Evolutionary conservation across 2,113 vertebrate genomes (phyloP).

Genomic region (Raphicerus campestris): DNA sequence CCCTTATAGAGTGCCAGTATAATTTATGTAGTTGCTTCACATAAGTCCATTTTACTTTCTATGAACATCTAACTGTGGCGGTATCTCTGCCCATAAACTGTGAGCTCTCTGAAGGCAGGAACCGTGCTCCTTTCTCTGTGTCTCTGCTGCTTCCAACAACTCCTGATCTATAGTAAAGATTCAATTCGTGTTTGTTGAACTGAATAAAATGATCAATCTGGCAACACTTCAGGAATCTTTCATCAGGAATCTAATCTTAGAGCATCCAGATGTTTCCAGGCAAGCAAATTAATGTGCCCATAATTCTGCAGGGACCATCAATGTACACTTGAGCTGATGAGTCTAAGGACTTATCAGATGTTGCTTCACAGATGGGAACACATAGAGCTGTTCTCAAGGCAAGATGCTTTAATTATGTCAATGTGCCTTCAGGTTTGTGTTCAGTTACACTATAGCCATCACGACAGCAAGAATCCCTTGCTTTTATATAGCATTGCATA

Average conservation of each 20-base stretch:
- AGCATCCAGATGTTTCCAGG: slow-evolving; percentile 61
- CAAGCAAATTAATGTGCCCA: slow-evolving; percentile 46
- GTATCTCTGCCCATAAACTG: background rate
- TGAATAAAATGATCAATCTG: slow-evolving; percentile 39
- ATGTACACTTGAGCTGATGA: background rate
- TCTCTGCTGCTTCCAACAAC: background rate
- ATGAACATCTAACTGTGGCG: background rate
- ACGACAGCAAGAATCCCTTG: background rate
- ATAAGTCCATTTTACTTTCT: background rate
- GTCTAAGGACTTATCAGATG: slow-evolving; percentile 20
- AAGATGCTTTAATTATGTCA: background rate
- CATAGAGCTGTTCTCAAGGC: background rate
- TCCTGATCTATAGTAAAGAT: background rate
- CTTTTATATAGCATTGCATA: background rate
- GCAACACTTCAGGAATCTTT: slow-evolving; percentile 50
- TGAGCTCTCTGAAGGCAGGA: background rate
- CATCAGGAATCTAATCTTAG: slow-evolving; percentile 64
- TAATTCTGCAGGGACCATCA: slow-evolving; percentile 40
- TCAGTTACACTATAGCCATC: background rate
- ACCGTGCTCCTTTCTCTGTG: background rate
- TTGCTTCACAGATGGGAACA: background rate
- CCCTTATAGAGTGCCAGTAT: background rate
- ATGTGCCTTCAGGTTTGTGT: background rate
- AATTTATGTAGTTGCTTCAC: background rate
- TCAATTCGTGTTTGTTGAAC: background rate